Base-by-base conservation (phyloP, 2,888 invertebrate species). In the Chironomus riparius region DNA sequence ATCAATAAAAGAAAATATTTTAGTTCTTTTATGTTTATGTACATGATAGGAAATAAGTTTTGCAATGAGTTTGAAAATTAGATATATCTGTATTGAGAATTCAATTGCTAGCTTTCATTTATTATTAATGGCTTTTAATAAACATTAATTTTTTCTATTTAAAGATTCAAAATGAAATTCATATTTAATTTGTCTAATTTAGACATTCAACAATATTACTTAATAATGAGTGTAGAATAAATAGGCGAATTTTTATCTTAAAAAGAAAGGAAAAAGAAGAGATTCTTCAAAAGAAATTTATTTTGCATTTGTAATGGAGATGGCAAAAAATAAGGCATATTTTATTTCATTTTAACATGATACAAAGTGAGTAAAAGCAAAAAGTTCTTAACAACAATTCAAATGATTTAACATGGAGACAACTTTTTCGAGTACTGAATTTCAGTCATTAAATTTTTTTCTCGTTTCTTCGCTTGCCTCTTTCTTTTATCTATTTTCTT, bases 401-500 rank as follows among this genome's bases (percentile, higher is more conserved):
- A n/a, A 56, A 56, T 56, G 56, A 56, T 56, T 56, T 56, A 56
- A 65, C 21, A 38, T 38, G 38, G 22, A 65, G 65, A 65, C 13
- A 24, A 65, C 65, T 65, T 18, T 65, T 65, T 65, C 18, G 65
- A n/a, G 65, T 22, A 21, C 13, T 47, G 70, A 70, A 70, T 47
- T 70, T 70, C 47, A 70, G 70, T 70, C 70, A 70, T 70, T 47
- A 70, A 47, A 15, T 47, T 70, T 70, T 70, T 47, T 47, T 47
- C 48, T 56, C 56, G 10, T 38, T 38, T 56, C n/a, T 18, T 56
- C 18, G 5, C 56, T 15, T n/a, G 56, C 4, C n/a, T 15, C n/a
- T 56, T 56, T 56, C 18, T 56, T 56, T 56, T n/a, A 18, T 56
- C 18, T 56, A 15, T 15, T 56, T 56, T 56, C 56, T 56, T 56